These are phyloP conservation scores for Caenorhabditis wallacei DNA, from an alignment of 2,888 invertebrate species.

Conservation along the genomic window DNA sequence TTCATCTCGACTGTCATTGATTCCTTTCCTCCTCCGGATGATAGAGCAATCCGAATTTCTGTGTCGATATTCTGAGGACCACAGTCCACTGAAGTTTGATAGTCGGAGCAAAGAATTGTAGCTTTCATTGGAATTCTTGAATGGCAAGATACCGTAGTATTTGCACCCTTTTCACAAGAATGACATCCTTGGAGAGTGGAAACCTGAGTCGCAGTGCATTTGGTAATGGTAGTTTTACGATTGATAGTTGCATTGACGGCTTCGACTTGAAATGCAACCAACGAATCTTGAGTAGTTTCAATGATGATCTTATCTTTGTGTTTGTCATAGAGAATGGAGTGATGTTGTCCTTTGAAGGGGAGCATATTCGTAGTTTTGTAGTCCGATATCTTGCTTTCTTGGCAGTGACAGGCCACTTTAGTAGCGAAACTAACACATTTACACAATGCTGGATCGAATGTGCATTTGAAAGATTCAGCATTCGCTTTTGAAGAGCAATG, in stretches of 20 bases:
- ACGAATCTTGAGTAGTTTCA: background rate
- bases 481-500: background rate
- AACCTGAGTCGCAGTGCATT: background rate
- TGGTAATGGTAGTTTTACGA: background rate
- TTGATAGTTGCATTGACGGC: constrained; percentile 3
- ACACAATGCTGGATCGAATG: background rate
- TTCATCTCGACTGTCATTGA: background rate
- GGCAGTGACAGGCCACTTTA: background rate
- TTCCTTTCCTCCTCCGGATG: background rate
- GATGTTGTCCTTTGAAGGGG: background rate
- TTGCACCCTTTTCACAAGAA: background rate
- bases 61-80: background rate
- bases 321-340: background rate
- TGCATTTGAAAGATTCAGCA: background rate
- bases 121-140: background rate
- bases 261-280: constrained; percentile 2
- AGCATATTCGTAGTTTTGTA: background rate
- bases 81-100: background rate
- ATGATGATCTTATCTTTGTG: background rate
- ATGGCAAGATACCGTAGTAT: background rate
- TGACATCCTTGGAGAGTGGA: background rate
- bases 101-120: background rate
- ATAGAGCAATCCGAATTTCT: background rate
- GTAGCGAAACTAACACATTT: background rate
- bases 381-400: background rate